phyloP scores from a whole-genome alignment of 2,888 invertebrate species.

The Tetropium fuscum region DNA sequence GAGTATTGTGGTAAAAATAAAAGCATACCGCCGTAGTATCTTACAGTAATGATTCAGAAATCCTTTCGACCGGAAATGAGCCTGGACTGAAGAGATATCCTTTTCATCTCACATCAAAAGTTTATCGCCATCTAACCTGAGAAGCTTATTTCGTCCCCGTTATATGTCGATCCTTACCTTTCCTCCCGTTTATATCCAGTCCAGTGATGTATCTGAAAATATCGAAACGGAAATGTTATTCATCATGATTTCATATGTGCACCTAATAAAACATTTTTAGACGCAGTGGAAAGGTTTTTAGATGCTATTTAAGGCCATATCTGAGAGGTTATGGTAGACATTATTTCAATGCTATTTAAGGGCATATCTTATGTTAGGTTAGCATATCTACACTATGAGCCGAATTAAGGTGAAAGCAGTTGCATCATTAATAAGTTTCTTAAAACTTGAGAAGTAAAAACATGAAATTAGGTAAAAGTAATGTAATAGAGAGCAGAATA shows the following conservation, averaged over 20 bases:
- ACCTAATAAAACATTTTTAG: constrained; percentile 18
- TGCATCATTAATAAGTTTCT: too few relatives aligned
- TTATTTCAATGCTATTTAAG: too few relatives aligned
- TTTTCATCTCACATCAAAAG: constrained; percentile 31
- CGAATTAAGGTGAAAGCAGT: too few relatives aligned
- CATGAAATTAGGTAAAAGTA: too few relatives aligned
- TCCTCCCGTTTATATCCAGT: constrained; percentile 24
- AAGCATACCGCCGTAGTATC: neutral
- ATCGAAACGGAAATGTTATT: constrained; percentile 29
- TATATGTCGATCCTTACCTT: constrained; percentile 29
- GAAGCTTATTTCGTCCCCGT: constrained; percentile 31
- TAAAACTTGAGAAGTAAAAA: too few relatives aligned
- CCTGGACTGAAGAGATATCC: constrained; percentile 32
- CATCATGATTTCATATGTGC: constrained; percentile 25
- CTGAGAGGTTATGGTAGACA: too few relatives aligned
- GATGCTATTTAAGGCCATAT: too few relatives aligned
- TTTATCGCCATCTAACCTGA: constrained; percentile 28
- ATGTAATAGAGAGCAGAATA: too few relatives aligned
- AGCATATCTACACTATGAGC: too few relatives aligned
- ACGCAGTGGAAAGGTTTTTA: too few relatives aligned
- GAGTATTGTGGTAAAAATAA: neutral
- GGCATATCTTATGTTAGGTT: too few relatives aligned
- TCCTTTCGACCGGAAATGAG: constrained; percentile 18
- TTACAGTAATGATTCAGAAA: constrained; percentile 20
- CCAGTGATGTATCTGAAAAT: constrained; percentile 33